Percentiles rank a stretch among this genome's conserved stretches.
These are phyloP conservation scores for Styela plicata DNA, from an alignment of 23 tunicate genomes.

Conservation along the genomic window DNA sequence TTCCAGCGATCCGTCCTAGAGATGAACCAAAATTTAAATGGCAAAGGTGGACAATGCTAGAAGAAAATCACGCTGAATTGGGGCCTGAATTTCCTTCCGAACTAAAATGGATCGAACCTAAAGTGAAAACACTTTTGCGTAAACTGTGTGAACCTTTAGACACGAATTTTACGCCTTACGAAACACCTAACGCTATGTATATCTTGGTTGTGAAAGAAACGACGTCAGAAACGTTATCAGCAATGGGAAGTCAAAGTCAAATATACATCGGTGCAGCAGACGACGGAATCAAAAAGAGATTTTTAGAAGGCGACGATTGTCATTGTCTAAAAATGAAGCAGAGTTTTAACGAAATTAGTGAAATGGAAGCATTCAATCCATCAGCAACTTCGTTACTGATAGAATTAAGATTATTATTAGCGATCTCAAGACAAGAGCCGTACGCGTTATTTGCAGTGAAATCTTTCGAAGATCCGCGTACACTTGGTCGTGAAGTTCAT, in stretches of 20 bases:
- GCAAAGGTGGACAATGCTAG: constrained; percentile 67
- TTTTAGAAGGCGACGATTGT: constrained; percentile 64
- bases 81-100: constrained; percentile 79
- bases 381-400: constrained; percentile 68
- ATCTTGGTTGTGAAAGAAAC: constrained; percentile 71
- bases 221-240: constrained; percentile 51
- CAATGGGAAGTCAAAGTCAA: constrained; percentile 71
- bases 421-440: constrained; percentile 66
- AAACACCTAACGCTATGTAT: constrained; percentile 66
- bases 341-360: constrained; percentile 46
- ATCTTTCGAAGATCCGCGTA: constrained; percentile 65
- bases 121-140: constrained; percentile 69
- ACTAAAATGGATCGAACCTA: constrained; percentile 84
- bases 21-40: constrained; percentile 90
- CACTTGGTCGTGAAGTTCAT: constrained; percentile 70
- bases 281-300: constrained; percentile 47
- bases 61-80: constrained; percentile 36
- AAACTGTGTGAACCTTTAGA: constrained; percentile 75
- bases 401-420: constrained; percentile 68
- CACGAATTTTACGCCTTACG: constrained; percentile 50
- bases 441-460: constrained; percentile 81
- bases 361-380: constrained; percentile 64
- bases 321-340: constrained; percentile 48
- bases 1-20: constrained; percentile 45
- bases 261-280: constrained; percentile 89